Percentiles rank a stretch among this genome's conserved stretches.
These are phyloP conservation scores for Augochlorella aurata DNA, from an alignment of 2,888 invertebrate genomes.

Conservation along the genomic window DNA sequence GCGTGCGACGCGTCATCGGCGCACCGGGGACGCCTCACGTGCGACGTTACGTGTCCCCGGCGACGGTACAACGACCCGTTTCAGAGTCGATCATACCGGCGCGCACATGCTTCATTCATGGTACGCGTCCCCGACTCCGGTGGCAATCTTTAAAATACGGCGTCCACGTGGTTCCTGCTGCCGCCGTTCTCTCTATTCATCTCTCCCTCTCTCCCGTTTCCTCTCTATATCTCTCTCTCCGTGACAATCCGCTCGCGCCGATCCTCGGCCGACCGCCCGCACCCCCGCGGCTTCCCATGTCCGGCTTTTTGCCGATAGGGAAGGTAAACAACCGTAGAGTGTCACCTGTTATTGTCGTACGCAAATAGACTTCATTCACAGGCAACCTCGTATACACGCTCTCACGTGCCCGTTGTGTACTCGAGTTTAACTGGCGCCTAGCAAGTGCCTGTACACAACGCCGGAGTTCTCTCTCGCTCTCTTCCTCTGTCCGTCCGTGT, in stretches of 20 bases:
- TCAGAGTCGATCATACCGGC: slow-evolving; percentile 35
- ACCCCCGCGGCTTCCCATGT: slow-evolving; percentile 54
- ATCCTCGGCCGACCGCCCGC: slow-evolving; percentile 37
- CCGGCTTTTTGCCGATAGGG: slow-evolving; percentile 70
- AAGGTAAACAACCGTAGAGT: slow-evolving; percentile 73
- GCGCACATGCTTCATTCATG: slow-evolving; percentile 26
- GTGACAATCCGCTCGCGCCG: slow-evolving; percentile 30
- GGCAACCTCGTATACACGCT: slow-evolving; percentile 60
- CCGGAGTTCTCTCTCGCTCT: neutral
- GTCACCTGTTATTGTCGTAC: slow-evolving; percentile 78
- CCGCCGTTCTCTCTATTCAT: slow-evolving; percentile 42
- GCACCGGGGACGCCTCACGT: slow-evolving; percentile 11
- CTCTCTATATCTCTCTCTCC: neutral
- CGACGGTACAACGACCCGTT: slow-evolving; percentile 35
- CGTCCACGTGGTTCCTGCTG: slow-evolving; percentile 41
- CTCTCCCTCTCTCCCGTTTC: slow-evolving; percentile 32
- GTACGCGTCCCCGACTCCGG: slow-evolving; percentile 14
- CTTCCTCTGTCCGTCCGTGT: neutral
- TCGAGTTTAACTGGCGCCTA: slow-evolving; percentile 18
- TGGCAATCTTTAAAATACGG: slow-evolving; percentile 44
- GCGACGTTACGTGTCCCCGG: slow-evolving; percentile 22
- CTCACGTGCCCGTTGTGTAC: slow-evolving; percentile 57
- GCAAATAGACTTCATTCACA: slow-evolving; percentile 77
- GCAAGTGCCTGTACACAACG: neutral
- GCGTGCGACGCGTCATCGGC: slow-evolving; percentile 17